These are phyloP conservation scores for Tiliqua scincoides DNA, from an alignment of 2,113 vertebrate genomes.

Conservation along the genomic window DNA sequence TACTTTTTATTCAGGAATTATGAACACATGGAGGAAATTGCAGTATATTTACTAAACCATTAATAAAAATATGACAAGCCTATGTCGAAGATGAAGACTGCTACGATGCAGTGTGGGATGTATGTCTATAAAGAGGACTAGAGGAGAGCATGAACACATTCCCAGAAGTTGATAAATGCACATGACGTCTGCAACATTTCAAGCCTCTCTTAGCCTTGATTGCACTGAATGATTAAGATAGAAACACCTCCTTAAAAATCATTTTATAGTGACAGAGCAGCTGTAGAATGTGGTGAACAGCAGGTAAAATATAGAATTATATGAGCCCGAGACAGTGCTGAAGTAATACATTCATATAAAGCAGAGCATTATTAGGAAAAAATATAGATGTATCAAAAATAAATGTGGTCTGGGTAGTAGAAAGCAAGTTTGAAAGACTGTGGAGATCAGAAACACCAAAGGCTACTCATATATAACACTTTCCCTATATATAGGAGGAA, in stretches of 20 bases:
- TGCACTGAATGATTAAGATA: slow-evolving; percentile 56
- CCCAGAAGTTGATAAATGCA: slow-evolving; percentile 40
- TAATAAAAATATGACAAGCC: slow-evolving; percentile 51
- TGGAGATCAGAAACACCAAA: neutral
- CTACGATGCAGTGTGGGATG: slow-evolving; percentile 32
- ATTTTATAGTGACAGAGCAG: slow-evolving; percentile 52
- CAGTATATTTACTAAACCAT: slow-evolving; percentile 41
- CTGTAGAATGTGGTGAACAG: slow-evolving; percentile 39
- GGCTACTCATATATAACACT: neutral
- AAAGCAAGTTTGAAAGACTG: slow-evolving; percentile 47
- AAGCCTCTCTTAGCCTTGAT: slow-evolving; percentile 51
- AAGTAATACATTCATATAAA: slow-evolving; percentile 54
- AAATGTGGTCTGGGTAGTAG: slow-evolving; percentile 24
- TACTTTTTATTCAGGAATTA: slow-evolving; percentile 19
- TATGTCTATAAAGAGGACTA: slow-evolving; percentile 32
- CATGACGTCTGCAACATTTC: slow-evolving; percentile 39
- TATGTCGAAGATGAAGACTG: slow-evolving; percentile 53
- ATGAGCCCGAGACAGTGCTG: slow-evolving; percentile 35
- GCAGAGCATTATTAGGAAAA: slow-evolving; percentile 39
- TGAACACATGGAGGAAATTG: slow-evolving; percentile 10
- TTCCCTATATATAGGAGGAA: neutral
- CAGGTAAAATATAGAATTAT: slow-evolving; percentile 59
- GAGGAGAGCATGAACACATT: slow-evolving; percentile 36
- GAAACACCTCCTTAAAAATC: slow-evolving; percentile 61
- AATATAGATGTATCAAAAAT: slow-evolving; percentile 53